Evolutionary conservation across 2,888 invertebrate species (phyloP).

Genomic region (Hydroisotoma schaefferi): DNA sequence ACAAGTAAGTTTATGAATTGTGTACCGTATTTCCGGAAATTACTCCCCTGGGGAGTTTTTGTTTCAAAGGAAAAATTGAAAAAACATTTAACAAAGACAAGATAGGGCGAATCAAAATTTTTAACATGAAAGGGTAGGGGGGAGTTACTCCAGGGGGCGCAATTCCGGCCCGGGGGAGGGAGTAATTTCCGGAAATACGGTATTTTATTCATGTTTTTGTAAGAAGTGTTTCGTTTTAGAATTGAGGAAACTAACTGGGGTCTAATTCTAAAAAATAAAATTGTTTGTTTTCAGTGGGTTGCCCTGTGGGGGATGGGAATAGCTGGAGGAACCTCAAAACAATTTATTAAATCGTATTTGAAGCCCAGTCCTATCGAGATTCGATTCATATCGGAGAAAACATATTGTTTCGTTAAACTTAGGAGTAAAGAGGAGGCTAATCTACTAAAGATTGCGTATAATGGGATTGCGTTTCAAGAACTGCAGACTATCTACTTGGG

Average conservation of each 20-base stretch:
- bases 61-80: too few relatives aligned
- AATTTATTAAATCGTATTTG: constrained; percentile 60
- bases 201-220: neutral
- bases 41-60: too few relatives aligned
- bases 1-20: neutral
- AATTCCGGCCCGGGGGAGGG: too few relatives aligned
- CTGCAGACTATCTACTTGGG: constrained; percentile 64
- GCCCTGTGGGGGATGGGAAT: constrained; percentile 83
- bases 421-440: constrained; percentile 56
- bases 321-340: constrained; percentile 70
- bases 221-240: neutral
- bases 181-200: too few relatives aligned
- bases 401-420: constrained; percentile 73
- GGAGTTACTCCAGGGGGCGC: too few relatives aligned
- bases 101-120: too few relatives aligned
- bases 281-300: constrained; percentile 60
- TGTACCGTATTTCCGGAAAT: too few relatives aligned
- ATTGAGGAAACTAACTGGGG: neutral
- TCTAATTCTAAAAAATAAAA: neutral
- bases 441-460: constrained; percentile 59
- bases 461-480: constrained; percentile 55
- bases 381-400: constrained; percentile 71
- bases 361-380: constrained; percentile 59
- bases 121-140: too few relatives aligned
- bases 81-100: too few relatives aligned